Evolutionary conservation across 2,797 vertebrate genomes (phyloP).

Genomic region (Novumbra hubbsi): DNA sequence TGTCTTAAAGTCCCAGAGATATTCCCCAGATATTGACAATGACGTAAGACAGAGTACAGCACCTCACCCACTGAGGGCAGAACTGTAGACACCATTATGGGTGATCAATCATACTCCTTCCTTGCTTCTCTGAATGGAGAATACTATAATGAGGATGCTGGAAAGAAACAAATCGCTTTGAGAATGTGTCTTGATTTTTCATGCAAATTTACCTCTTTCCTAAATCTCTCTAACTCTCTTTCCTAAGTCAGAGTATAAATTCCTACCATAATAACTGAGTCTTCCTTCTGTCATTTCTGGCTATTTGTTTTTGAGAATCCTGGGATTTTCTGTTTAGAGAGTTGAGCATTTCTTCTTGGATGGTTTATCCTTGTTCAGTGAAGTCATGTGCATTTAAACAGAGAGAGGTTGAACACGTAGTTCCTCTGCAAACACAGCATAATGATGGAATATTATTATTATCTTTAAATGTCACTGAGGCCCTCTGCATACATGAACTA

Average conservation of each 20-base stretch:
- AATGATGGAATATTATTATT: conserved; percentile 36
- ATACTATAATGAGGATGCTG: conserved; percentile 9
- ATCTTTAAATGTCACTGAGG: conserved; percentile 22
- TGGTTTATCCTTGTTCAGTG: conserved; percentile 44
- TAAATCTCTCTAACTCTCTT: too few species aligned
- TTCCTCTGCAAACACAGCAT: conserved; percentile 48
- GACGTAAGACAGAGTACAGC: conserved; percentile 44
- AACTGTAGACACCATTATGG: conserved; percentile 28
- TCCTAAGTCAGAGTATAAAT: background rate
- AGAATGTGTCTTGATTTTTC: conserved; percentile 19
- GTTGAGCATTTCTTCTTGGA: conserved; percentile 30
- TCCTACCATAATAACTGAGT: background rate
- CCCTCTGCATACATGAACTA: conserved; percentile 14
- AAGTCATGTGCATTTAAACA: conserved; percentile 37
- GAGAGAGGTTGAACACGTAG: conserved; percentile 39
- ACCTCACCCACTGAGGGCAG: conserved; percentile 16
- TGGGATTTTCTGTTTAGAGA: conserved; percentile 35
- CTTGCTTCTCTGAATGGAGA: conserved; percentile 28
- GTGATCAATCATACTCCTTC: conserved; percentile 16
- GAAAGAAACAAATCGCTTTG: conserved; percentile 19
- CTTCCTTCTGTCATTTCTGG: conserved; percentile 11
- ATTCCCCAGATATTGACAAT: conserved; percentile 34
- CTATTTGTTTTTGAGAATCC: background rate
- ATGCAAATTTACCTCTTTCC: conserved; percentile 25
- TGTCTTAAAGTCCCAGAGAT: conserved; percentile 40